Evolutionary conservation across 2,888 invertebrate species (phyloP).

Genomic region (Argyra leucocephala): DNA sequence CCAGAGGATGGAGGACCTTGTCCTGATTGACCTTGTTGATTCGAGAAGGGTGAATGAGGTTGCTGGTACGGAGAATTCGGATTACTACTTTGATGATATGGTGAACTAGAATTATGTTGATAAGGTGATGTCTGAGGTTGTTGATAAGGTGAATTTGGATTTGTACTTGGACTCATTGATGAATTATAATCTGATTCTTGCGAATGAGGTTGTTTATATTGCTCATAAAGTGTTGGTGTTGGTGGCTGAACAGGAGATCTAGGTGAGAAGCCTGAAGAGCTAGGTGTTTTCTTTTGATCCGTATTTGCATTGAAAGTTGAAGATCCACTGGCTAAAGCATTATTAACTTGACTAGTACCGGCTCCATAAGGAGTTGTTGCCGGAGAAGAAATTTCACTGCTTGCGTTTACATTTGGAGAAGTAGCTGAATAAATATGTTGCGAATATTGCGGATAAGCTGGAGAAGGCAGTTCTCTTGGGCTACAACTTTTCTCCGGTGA

Average conservation of each 20-base stretch:
- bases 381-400: conserved; percentile 35
- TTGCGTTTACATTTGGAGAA: conserved; percentile 45
- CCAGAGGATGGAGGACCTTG: conserved; percentile 23
- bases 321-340: conserved; percentile 38
- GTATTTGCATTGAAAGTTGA: conserved; percentile 39
- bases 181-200: conserved; percentile 50
- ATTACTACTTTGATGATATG: conserved; percentile 36
- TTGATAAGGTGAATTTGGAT: conserved; percentile 48
- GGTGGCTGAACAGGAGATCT: conserved; percentile 33
- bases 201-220: conserved; percentile 47
- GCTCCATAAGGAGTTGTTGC: conserved; percentile 34
- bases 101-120: conserved; percentile 40
- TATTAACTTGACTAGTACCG: conserved; percentile 29
- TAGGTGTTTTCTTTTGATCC: conserved; percentile 39
- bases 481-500: conserved; percentile 78
- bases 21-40: conserved; percentile 23
- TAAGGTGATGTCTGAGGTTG: conserved; percentile 45
- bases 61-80: conserved; percentile 40
- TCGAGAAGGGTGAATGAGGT: conserved; percentile 31
- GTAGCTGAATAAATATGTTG: conserved; percentile 53
- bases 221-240: conserved; percentile 48
- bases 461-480: conserved; percentile 61
- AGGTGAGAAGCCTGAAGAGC: conserved; percentile 31
- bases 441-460: conserved; percentile 48
- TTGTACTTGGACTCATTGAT: conserved; percentile 48